Conservation (phyloP, 2,888 invertebrate genomes). For the Scaptomyza polygonia region DNA sequence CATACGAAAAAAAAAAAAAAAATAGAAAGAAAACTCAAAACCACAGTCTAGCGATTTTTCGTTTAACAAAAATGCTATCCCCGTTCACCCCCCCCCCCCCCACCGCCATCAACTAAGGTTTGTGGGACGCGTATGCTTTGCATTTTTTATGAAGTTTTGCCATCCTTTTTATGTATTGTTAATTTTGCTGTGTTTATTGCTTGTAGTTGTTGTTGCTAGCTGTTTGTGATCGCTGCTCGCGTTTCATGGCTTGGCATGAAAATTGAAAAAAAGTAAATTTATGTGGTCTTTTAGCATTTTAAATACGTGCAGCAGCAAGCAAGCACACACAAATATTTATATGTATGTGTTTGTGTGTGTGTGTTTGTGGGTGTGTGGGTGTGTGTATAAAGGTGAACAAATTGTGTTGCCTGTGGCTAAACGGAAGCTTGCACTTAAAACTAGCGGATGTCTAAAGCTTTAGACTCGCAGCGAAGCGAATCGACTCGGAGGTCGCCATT, state of each 20-base stretch:
- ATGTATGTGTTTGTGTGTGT: background rate
- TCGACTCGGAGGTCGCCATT: conserved; percentile 17
- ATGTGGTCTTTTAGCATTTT: conserved; percentile 72
- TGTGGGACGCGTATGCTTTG: conserved; percentile 52
- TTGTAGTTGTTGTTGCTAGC: conserved; percentile 31
- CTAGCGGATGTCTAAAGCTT: conserved; percentile 47
- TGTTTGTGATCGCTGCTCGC: conserved; percentile 37
- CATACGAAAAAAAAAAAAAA: conserved; percentile 2
- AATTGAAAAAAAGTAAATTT: conserved; percentile 77
- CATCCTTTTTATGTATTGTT: background rate
- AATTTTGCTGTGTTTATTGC: conserved; percentile 19
- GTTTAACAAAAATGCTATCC: background rate
- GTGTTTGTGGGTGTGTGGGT: conserved; percentile 1
- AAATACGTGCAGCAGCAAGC: conserved; percentile 55
- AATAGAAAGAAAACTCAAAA: conserved; percentile 1
- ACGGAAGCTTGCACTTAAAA: conserved; percentile 63
- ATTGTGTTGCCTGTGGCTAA: conserved; percentile 32
- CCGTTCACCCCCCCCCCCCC: too few species aligned
- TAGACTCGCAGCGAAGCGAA: conserved; percentile 16
- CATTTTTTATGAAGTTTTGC: conserved; percentile 62
- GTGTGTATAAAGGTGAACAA: conserved; percentile 19
- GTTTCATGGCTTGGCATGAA: conserved; percentile 51
- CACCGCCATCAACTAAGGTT: background rate
- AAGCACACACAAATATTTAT: conserved; percentile 6
- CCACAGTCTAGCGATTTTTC: conserved; percentile 15